These are phyloP conservation scores for Catocala nupta DNA, from an alignment of 2,888 invertebrate genomes.

Conservation along the genomic window DNA sequence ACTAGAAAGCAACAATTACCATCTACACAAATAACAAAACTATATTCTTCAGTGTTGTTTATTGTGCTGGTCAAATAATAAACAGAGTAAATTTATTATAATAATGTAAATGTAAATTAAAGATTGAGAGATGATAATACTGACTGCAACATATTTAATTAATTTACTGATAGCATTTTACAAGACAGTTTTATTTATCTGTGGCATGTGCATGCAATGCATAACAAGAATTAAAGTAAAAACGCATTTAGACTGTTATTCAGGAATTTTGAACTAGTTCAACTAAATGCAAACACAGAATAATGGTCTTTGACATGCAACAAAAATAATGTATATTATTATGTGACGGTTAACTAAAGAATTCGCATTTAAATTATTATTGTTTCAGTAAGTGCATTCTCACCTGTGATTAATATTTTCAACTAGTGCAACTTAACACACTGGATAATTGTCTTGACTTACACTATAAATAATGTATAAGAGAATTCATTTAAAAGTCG, in stretches of 20 bases:
- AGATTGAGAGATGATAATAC: slow-evolving; percentile 25
- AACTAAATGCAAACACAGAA: slow-evolving; percentile 10
- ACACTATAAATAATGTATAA: slow-evolving; percentile 36
- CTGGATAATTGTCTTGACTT: slow-evolving; percentile 46
- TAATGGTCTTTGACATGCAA: slow-evolving; percentile 10
- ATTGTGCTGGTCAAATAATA: slow-evolving; percentile 41
- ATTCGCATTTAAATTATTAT: slow-evolving; percentile 20
- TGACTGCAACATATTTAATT: slow-evolving; percentile 32
- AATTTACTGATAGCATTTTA: slow-evolving; percentile 39
- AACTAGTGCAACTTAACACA: slow-evolving; percentile 28
- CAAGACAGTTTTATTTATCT: slow-evolving; percentile 21
- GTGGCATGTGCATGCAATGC: slow-evolving; percentile 42
- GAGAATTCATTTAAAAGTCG: slow-evolving; percentile 30
- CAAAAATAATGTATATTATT: neutral
- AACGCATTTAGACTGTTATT: slow-evolving; percentile 28
- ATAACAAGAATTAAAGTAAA: slow-evolving; percentile 52
- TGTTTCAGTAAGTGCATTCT: slow-evolving; percentile 22
- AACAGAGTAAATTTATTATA: slow-evolving; percentile 38
- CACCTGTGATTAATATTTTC: slow-evolving; percentile 24
- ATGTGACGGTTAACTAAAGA: slow-evolving; percentile 1
- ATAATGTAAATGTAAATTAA: slow-evolving; percentile 45
- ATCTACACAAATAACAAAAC: neutral
- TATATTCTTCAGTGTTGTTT: slow-evolving; percentile 44
- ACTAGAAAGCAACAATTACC: slow-evolving; percentile 23
- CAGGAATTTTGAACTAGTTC: slow-evolving; percentile 11